These are phyloP conservation scores for Machaerirhynchus nigripectus DNA, from an alignment of 2,113 vertebrate species.

Conservation along the genomic window DNA sequence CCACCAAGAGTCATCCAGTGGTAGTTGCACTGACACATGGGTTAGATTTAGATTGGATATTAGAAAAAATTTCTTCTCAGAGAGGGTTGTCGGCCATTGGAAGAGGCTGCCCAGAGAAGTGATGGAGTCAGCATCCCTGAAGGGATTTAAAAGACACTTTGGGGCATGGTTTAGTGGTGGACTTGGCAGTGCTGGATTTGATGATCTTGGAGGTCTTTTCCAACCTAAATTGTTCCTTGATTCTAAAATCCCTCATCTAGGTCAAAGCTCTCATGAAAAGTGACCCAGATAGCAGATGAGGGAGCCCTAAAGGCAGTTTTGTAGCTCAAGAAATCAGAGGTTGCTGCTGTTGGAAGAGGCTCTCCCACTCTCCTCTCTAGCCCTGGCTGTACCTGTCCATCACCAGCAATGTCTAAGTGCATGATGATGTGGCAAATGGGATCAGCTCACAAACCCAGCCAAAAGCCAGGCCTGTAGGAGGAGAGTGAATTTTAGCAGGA, in stretches of 20 bases:
- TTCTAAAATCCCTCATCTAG: neutral
- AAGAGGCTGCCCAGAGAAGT: neutral
- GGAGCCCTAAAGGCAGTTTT: neutral
- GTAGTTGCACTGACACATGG: no score
- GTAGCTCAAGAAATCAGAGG: neutral
- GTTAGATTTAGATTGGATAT: neutral
- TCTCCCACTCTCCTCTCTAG: neutral
- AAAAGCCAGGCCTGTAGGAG: neutral
- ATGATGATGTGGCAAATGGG: rapidly evolving
- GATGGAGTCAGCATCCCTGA: neutral
- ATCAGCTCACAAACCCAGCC: neutral
- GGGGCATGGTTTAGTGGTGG: neutral
- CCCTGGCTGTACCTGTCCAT: neutral
- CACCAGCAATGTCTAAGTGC: neutral
- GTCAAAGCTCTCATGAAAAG: neutral
- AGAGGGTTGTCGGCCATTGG: rapidly evolving
- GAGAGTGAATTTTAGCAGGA: neutral
- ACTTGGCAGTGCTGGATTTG: neutral
- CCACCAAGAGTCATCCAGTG: neutral
- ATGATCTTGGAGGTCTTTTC: neutral
- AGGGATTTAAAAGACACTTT: neutral
- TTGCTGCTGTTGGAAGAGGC: neutral
- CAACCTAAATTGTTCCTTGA: neutral
- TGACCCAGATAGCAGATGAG: neutral
- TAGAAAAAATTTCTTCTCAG: neutral